phyloP scores from a whole-genome alignment of 30 jellyfish, hydroid and myxozoan species.

The Chrysaora quinquecirrha region DNA sequence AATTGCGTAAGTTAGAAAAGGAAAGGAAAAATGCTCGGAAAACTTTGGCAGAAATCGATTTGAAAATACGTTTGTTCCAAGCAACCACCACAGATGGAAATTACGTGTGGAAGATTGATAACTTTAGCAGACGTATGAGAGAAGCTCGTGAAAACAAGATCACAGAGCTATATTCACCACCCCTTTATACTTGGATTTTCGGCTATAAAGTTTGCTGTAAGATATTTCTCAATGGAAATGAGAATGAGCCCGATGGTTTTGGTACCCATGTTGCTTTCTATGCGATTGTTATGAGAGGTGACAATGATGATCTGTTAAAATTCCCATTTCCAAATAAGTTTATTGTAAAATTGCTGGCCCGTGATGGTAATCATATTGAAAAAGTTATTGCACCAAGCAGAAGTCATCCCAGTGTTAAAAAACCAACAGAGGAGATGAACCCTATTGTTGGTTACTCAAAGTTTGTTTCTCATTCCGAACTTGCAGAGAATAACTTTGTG shows the following conservation, averaged over 20 bases:
- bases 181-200: conserved; percentile 42
- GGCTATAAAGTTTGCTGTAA: conserved; percentile 75
- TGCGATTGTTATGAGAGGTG: conserved; percentile 67
- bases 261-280: conserved; percentile 67
- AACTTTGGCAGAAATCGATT: conserved; percentile 46
- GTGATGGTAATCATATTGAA: conserved; percentile 2
- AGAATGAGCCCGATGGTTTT: conserved; percentile 17
- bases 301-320: conserved; percentile 55
- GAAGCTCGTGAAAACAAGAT: conserved; percentile 62
- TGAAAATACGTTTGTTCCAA: conserved; percentile 61
- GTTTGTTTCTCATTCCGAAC: conserved; percentile 50
- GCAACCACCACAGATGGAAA: conserved; percentile 72
- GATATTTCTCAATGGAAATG: conserved; percentile 67
- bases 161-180: conserved; percentile 79
- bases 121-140: conserved; percentile 58
- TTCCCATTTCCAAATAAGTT: conserved; percentile 77
- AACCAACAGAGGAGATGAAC: not conserved
- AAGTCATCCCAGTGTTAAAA: not conserved
- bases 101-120: conserved; percentile 87
- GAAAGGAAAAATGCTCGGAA: conserved; percentile 34
- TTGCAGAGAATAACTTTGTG: conserved; percentile 8
- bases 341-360: conserved; percentile 46
- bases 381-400: conserved; percentile 36
- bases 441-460: conserved; percentile 2
- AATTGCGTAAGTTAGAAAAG: conserved; percentile 43